Base-by-base conservation (phyloP, 2,888 invertebrate genomes). In the Campaea margaritaria region DNA sequence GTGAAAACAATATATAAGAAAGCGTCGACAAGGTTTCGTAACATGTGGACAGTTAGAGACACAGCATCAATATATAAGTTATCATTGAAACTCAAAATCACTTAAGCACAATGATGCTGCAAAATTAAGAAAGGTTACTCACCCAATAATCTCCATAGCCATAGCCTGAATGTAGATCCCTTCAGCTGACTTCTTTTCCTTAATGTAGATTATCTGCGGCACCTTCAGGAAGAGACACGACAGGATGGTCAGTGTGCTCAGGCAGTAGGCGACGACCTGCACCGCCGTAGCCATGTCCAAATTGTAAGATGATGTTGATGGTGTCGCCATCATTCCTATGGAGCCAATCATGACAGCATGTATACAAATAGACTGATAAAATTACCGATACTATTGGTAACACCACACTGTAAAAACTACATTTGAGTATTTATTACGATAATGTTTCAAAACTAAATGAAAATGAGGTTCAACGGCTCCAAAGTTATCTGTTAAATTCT, bases 171-270 rank as follows among this genome's bases (percentile, higher is more conserved):
- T 74, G 73, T 94, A 95, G 60, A 96, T 93, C 57, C 97, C 96
- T 70, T 94, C 93, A 0, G 96, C 94, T 52, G 95, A 95, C 82
- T 95, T 93, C 50, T 94, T 93, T 65, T 93, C 88, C 5, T 93
- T 76, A 51, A 97, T 90, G 57, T 94, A 94, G 65, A 94, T 82
- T 63, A 97, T 97, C 90, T 97, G 97, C 0, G 97, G 97, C 49
- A 97, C 93, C 93, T 97, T 97, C 69, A 96, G 88, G 68, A 97
- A 93, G 51, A 96, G 90, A 79, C 97, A 96, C 76, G 96, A 94
- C 43, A 94, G 81, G 65, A 97, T 96, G 0, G 96, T 97, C n/a
- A 96, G 86, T 12, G 95, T 79, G 80, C 96, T 97, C 52, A 96
- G 82, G 1, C 67, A 44, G 56, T 86, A 76, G 1, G 89, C 82